Evolutionary conservation across 2,113 vertebrate genomes (phyloP).

Genomic region (Melanostigma gelatinosum): DNA sequence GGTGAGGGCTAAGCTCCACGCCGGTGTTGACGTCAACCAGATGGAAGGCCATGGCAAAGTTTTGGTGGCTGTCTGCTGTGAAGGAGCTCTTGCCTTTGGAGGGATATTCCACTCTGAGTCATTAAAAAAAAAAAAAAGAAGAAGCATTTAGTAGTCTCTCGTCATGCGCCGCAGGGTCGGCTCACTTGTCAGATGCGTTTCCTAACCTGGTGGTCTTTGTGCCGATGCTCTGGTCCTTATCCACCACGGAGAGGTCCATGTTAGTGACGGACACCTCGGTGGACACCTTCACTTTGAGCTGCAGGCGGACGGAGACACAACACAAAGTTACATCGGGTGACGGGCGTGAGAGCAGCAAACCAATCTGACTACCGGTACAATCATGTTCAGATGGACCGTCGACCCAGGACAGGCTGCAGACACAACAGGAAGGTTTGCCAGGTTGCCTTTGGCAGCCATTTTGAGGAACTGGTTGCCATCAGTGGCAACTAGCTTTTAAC

Average conservation of each 20-base stretch:
- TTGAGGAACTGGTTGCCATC: too few species aligned
- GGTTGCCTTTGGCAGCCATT: too few species aligned
- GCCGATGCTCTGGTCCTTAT: slow-evolving; percentile 98
- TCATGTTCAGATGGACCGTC: neutral
- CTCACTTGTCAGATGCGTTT: neutral
- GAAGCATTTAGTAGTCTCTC: neutral
- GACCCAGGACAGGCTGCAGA: neutral
- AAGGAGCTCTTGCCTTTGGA: slow-evolving; percentile 92
- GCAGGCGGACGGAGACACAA: slow-evolving; percentile 6
- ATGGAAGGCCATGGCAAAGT: slow-evolving; percentile 97
- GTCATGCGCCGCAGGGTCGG: too few species aligned
- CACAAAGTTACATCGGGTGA: neutral
- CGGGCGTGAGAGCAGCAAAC: neutral
- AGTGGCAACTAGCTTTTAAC: too few species aligned
- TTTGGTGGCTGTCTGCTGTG: slow-evolving; percentile 97
- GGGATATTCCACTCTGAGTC: slow-evolving; percentile 90
- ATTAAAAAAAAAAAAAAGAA: slow-evolving; percentile 44
- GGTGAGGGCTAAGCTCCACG: slow-evolving; percentile 94
- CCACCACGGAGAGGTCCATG: slow-evolving; percentile 96
- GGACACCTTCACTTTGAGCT: slow-evolving; percentile 98
- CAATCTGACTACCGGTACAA: neutral
- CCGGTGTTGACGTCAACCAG: slow-evolving; percentile 93
- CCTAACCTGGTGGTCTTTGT: slow-evolving; percentile 94
- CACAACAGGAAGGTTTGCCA: too few species aligned
- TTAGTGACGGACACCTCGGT: slow-evolving; percentile 95